Conservation (phyloP, 2,113 vertebrate genomes). For the Callipepla squamata region DNA sequence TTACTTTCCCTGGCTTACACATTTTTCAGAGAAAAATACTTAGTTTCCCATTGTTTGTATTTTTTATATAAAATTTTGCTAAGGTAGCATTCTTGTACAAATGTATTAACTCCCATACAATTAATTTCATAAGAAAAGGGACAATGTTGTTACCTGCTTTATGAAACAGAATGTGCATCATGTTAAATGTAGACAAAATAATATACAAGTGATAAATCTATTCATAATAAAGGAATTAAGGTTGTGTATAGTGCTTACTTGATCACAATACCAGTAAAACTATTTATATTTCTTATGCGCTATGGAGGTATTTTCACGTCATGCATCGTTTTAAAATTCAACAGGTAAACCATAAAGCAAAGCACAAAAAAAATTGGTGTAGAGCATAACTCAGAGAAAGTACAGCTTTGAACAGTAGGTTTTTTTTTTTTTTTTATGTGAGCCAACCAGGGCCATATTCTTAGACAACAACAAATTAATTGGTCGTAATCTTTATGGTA, state of each 20-base stretch:
- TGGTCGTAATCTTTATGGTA: background rate
- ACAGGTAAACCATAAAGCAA: background rate
- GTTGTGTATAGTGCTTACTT: background rate
- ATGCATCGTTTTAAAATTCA: conserved; percentile 21
- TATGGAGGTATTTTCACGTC: conserved; percentile 8
- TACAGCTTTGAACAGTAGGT: background rate
- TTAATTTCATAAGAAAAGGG: background rate
- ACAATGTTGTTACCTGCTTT: background rate
- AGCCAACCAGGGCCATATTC: background rate
- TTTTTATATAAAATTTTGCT: background rate
- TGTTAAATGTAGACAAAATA: background rate
- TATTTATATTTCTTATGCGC: background rate
- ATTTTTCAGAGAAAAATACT: background rate
- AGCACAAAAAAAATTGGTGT: background rate
- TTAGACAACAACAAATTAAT: background rate
- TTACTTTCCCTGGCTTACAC: background rate
- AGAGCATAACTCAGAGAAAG: background rate
- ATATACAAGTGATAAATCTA: background rate
- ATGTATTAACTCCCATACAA: background rate
- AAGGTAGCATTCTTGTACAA: background rate
- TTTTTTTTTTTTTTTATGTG: background rate
- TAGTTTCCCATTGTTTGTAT: background rate
- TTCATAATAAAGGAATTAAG: background rate
- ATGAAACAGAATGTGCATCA: background rate
- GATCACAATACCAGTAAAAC: background rate